These are phyloP conservation scores for Leptodirus hochenwartii DNA, from an alignment of 2,888 invertebrate genomes.

Conservation along the genomic window DNA sequence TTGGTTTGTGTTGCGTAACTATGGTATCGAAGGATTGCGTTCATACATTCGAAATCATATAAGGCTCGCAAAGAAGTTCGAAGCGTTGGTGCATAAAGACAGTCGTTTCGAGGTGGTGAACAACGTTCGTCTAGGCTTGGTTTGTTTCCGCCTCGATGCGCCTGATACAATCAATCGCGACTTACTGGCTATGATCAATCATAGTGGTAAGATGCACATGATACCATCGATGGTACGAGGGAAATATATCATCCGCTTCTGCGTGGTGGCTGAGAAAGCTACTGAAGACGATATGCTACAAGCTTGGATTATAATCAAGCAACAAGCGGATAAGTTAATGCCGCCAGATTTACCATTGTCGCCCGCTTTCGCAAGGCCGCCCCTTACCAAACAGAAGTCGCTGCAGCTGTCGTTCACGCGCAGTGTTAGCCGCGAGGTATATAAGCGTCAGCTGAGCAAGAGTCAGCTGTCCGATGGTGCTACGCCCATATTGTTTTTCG, in stretches of 20 bases:
- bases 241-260: slow-evolving; percentile 55
- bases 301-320: slow-evolving; percentile 42
- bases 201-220: slow-evolving; percentile 72
- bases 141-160: slow-evolving; percentile 57
- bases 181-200: slow-evolving; percentile 61
- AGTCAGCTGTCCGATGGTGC: slow-evolving; percentile 35
- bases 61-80: slow-evolving; percentile 56
- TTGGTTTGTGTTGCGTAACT: slow-evolving; percentile 72
- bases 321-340: slow-evolving; percentile 38
- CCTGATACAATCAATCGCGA: slow-evolving; percentile 55
- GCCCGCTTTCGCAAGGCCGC: slow-evolving; percentile 27
- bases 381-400: slow-evolving; percentile 32
- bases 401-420: slow-evolving; percentile 37
- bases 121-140: slow-evolving; percentile 55
- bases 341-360: slow-evolving; percentile 23
- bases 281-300: slow-evolving; percentile 51
- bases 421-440: slow-evolving; percentile 34
- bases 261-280: slow-evolving; percentile 63
- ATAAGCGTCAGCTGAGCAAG: slow-evolving; percentile 31
- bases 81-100: slow-evolving; percentile 45
- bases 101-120: slow-evolving; percentile 59
- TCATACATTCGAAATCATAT: slow-evolving; percentile 71
- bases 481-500: slow-evolving; percentile 34
- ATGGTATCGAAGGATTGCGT: slow-evolving; percentile 67
- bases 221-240: slow-evolving; percentile 62